A percentile compares a stretch with the other conserved stretches of the same genome.
Evolutionary conservation across 2,797 vertebrate species (phyloP).

Genomic region (Brachyalestes nurse): DNA sequence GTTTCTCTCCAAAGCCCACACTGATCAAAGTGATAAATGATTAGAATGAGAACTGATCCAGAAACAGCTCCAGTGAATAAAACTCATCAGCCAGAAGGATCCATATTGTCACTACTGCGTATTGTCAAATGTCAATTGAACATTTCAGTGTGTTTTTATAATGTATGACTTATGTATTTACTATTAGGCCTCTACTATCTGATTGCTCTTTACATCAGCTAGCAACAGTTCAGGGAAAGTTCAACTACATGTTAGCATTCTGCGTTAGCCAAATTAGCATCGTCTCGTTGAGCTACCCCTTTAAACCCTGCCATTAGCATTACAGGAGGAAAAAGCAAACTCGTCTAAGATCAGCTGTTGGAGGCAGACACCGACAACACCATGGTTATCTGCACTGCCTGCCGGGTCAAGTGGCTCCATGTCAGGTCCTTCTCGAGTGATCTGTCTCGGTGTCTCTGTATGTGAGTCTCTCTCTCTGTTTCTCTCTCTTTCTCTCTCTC

Average conservation of each 20-base stretch:
- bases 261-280: neutral
- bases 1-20: neutral
- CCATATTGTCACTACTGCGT: neutral
- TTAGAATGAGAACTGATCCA: neutral
- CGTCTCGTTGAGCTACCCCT: neutral
- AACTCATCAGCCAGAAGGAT: neutral
- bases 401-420: slow-evolving; percentile 59
- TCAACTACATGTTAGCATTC: neutral
- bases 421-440: slow-evolving; percentile 49
- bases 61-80: neutral
- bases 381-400: slow-evolving; percentile 44
- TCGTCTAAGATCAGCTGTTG: slow-evolving; percentile 23
- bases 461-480: slow-evolving; percentile 21
- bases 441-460: slow-evolving; percentile 34
- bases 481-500: slow-evolving; percentile 33
- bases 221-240: neutral
- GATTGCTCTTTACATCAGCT: neutral
- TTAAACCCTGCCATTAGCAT: slow-evolving; percentile 7
- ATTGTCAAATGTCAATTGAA: neutral
- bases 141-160: neutral
- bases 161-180: neutral
- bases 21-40: neutral
- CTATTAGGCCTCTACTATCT: neutral
- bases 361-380: slow-evolving; percentile 28
- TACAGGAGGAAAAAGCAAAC: slow-evolving; percentile 2